Conservation (phyloP, 2,113 vertebrate genomes). For the Dicentrarchus labrax region DNA sequence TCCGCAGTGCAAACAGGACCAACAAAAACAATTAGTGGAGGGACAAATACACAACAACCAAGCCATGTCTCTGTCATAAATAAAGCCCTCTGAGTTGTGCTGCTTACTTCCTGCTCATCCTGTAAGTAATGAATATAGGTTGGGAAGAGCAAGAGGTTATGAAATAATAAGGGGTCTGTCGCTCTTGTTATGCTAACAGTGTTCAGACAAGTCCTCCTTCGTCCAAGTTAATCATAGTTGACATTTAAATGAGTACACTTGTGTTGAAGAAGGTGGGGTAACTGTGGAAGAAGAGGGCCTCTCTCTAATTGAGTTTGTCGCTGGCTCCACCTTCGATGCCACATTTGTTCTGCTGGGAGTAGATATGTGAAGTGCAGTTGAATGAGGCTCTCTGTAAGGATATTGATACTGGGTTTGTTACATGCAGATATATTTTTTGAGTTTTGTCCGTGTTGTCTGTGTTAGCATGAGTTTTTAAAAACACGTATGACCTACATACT, state of each 20-base stretch:
- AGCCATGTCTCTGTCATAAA: neutral
- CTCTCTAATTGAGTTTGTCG: conserved; percentile 83
- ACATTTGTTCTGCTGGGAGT: conserved; percentile 63
- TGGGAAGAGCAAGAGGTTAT: conserved; percentile 53
- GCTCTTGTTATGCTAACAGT: conserved; percentile 81
- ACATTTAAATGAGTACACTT: conserved; percentile 86
- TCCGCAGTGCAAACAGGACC: neutral
- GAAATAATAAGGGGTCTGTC: conserved; percentile 70
- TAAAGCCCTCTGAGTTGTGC: conserved; percentile 4
- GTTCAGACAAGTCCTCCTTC: conserved; percentile 72
- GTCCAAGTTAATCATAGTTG: conserved; percentile 84
- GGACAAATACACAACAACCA: conserved; percentile 18
- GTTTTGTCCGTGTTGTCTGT: neutral
- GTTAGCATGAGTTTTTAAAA: conserved; percentile 27
- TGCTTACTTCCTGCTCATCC: conserved; percentile 25
- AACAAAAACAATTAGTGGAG: neutral
- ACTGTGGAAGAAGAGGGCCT: conserved; percentile 74
- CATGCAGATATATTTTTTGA: conserved; percentile 5
- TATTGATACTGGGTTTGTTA: conserved; percentile 43
- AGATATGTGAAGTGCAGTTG: conserved; percentile 71
- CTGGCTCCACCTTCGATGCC: conserved; percentile 68
- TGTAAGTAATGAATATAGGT: conserved; percentile 49
- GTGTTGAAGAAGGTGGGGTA: conserved; percentile 71
- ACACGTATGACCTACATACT: conserved; percentile 17
- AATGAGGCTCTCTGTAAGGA: conserved; percentile 57